Percentiles rank a stretch among this genome's conserved stretches.
phyloP scores from a whole-genome alignment of 2,797 vertebrate species.

The Squalus acanthias region DNA sequence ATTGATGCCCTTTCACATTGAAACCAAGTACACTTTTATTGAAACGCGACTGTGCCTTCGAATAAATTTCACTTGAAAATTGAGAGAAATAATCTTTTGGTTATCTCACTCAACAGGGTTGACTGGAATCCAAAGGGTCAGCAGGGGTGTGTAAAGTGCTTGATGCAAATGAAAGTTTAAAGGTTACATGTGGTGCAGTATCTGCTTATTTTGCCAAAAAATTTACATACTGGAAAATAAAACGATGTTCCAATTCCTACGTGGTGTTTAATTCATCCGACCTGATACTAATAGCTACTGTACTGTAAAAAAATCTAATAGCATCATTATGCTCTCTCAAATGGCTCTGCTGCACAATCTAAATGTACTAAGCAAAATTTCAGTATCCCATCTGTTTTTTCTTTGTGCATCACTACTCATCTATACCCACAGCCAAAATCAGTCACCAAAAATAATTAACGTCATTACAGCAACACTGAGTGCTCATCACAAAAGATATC shows the following conservation, averaged over 20 bases:
- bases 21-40: too few species aligned
- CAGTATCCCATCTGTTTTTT: conserved; percentile 43
- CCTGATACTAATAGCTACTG: not conserved
- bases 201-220: conserved; percentile 14
- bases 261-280: not conserved
- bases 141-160: not conserved
- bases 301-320: conserved; percentile 40
- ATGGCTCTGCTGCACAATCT: conserved; percentile 32
- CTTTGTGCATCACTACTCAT: conserved; percentile 44
- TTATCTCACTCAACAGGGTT: not conserved
- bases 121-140: not conserved
- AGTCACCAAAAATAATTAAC: conserved; percentile 40
- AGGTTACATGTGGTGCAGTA: not conserved
- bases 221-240: not conserved
- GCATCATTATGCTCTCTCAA: conserved; percentile 42
- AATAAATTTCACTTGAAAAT: not conserved
- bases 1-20: not conserved
- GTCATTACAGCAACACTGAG: conserved; percentile 21
- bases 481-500: conserved; percentile 8
- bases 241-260: not conserved
- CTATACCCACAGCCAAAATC: conserved; percentile 39
- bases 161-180: conserved; percentile 15
- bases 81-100: not conserved
- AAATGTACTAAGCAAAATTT: conserved; percentile 41
- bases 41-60: not conserved